Conservation (phyloP, 1,140 invertebrate genomes). For the Steinernema khuongi region DNA sequence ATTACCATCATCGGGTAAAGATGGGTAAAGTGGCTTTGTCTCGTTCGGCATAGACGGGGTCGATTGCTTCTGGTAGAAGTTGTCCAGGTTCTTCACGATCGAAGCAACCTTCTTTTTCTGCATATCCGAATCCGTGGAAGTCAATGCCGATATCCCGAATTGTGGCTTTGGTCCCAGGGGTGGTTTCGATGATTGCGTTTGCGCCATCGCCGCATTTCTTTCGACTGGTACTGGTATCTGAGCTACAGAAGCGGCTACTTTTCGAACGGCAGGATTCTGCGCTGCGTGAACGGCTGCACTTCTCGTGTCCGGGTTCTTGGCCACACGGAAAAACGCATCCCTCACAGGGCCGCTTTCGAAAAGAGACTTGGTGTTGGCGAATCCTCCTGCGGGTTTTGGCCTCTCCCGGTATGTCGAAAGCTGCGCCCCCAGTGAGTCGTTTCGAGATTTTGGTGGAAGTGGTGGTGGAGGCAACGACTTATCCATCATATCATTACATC, state of each 20-base stretch:
- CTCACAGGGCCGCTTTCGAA: slow-evolving; percentile 4
- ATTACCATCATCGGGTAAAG: background rate
- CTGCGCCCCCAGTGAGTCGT: background rate
- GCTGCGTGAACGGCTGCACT: slow-evolving; percentile 34
- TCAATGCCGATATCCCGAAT: background rate
- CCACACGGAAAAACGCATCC: slow-evolving; percentile 17
- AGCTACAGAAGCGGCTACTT: slow-evolving; percentile 39
- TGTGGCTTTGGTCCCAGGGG: slow-evolving; percentile 37
- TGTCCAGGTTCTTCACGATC: background rate
- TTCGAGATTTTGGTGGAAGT: background rate
- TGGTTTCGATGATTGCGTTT: slow-evolving; percentile 42
- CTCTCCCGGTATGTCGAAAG: background rate
- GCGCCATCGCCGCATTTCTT: slow-evolving; percentile 24
- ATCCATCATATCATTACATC: too few relatives aligned
- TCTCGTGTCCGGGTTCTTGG: slow-evolving; percentile 35
- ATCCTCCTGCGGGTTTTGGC: background rate
- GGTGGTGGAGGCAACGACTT: background rate
- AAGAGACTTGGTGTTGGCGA: background rate
- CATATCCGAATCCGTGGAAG: background rate
- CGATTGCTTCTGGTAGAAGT: background rate
- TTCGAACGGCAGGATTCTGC: slow-evolving; percentile 39
- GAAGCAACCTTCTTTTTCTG: background rate
- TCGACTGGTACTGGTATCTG: slow-evolving; percentile 22
- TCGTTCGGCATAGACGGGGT: background rate
- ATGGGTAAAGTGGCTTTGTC: background rate